Evolutionary conservation across 1,140 invertebrate species (phyloP).

Genomic region (Ceratosolen fusciceps): DNA sequence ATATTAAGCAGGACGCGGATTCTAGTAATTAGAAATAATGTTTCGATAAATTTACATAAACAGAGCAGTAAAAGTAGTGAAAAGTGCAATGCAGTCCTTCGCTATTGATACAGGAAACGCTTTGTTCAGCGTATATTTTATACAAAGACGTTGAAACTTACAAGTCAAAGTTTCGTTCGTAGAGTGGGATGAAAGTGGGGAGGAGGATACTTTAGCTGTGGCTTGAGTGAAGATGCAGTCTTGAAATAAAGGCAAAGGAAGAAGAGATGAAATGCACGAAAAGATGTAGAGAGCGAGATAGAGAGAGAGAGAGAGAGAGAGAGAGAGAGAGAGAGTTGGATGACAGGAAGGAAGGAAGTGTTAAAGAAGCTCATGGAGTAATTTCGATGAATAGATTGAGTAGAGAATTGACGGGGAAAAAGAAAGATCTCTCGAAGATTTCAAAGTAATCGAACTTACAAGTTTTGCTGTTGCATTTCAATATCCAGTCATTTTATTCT

Average conservation of each 20-base stretch:
- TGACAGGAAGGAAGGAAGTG: too few relatives aligned
- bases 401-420: neutral
- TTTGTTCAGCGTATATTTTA: slow-evolving; percentile 6
- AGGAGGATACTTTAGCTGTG: neutral
- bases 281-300: slow-evolving; percentile 28
- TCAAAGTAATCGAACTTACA: slow-evolving; percentile 58
- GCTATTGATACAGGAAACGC: neutral
- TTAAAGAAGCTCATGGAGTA: neutral
- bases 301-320: slow-evolving; percentile 20
- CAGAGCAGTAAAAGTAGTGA: too few relatives aligned
- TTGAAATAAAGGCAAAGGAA: slow-evolving; percentile 1
- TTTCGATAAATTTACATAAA: neutral
- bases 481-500: slow-evolving; percentile 57
- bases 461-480: slow-evolving; percentile 60
- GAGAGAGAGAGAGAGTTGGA: neutral
- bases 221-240: neutral
- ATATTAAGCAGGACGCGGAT: too few relatives aligned
- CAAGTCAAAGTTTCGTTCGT: slow-evolving; percentile 33
- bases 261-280: too few relatives aligned
- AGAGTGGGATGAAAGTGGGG: slow-evolving; percentile 4
- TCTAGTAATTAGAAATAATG: slow-evolving; percentile 37
- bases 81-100: neutral
- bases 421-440: slow-evolving; percentile 18
- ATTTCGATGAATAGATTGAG: neutral
- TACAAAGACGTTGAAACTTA: slow-evolving; percentile 45